Percentiles rank a stretch among this genome's conserved stretches.
Evolutionary conservation across 2,888 invertebrate species (phyloP).

Genomic region (Nebria salina): DNA sequence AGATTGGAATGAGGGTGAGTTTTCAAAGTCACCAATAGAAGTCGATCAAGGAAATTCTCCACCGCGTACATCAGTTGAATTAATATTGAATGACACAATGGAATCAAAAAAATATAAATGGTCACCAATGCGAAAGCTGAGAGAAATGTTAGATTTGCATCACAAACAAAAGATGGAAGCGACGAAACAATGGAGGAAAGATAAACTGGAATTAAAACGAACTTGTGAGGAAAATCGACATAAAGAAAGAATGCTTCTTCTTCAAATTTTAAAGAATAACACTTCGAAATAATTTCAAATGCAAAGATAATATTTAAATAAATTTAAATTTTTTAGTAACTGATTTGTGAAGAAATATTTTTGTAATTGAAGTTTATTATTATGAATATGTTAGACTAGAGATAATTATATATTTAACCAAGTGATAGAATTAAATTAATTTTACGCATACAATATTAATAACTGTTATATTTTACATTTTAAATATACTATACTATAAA

Average conservation of each 20-base stretch:
- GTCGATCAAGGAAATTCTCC: not conserved
- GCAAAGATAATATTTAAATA: too few relatives aligned
- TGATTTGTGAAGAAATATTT: too few relatives aligned
- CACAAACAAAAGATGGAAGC: not conserved
- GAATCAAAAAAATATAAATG: not conserved
- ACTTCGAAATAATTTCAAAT: not conserved
- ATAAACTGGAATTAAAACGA: not conserved
- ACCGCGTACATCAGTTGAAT: not conserved
- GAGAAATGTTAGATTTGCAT: not conserved
- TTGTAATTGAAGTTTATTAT: too few relatives aligned
- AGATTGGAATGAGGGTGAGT: not conserved
- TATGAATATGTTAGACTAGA: too few relatives aligned
- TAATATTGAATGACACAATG: not conserved
- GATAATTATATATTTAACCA: too few relatives aligned
- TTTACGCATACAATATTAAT: too few relatives aligned
- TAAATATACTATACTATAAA: too few relatives aligned
- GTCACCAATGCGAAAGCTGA: not conserved
- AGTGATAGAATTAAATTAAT: too few relatives aligned
- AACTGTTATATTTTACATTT: too few relatives aligned
- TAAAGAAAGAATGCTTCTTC: not conserved
- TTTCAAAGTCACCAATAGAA: not conserved
- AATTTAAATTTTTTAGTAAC: too few relatives aligned
- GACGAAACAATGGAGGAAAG: not conserved
- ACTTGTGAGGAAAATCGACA: not conserved
- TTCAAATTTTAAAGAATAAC: not conserved